Base-by-base conservation (phyloP, 2,888 invertebrate genomes). In the Sphaerophoria taeniata region DNA sequence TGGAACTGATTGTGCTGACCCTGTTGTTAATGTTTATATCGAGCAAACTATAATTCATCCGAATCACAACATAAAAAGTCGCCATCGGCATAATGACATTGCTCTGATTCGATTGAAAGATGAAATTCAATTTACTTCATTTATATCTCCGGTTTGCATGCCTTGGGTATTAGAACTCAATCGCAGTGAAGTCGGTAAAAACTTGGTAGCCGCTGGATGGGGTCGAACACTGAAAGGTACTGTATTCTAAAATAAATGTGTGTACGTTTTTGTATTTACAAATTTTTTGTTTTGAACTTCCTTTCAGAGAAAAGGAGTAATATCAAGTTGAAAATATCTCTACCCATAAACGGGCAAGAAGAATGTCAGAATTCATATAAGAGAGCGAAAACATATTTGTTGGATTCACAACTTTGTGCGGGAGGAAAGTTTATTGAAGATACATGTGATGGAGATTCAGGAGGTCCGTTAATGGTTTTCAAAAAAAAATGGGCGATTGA, bases 1-100 rank as follows among this genome's bases (percentile, higher is more conserved):
- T 0, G 88, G 88, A 2, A 93, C 92, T 31, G 93, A 93, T 77
- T 96, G 96, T 90, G 93, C 94, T 14, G 93, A 92, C 1, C 91
- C 93, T 0, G 93, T 94, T 0, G 87, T 94, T n/a, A 93, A 95
- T 88, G 91, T 95, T 0, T 92, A 92, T 0, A 91, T 95, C 5
- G 95, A 95, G 82, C 92, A 94, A 84, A 90, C 92, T 67, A 94
- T 95, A 36, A 91, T 93, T 0, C 95, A 96, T 89, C 94, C 94
- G 87, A 88, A 90, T 0, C 96, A 95, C 89, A 89, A 91, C 36
- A 93, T 95, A 0, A 87, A 88, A 0, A 93, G 93, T 79, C 87
- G 87, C 0, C 93, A 95, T 88, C 95, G 95, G 84, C 92, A 92
- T 51, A 92, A 95, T 89, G 96, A 96, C 88, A 95, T 96, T 55